These are phyloP conservation scores for Bryconaethiops microstoma DNA, from an alignment of 2,797 vertebrate genomes.

Conservation along the genomic window DNA sequence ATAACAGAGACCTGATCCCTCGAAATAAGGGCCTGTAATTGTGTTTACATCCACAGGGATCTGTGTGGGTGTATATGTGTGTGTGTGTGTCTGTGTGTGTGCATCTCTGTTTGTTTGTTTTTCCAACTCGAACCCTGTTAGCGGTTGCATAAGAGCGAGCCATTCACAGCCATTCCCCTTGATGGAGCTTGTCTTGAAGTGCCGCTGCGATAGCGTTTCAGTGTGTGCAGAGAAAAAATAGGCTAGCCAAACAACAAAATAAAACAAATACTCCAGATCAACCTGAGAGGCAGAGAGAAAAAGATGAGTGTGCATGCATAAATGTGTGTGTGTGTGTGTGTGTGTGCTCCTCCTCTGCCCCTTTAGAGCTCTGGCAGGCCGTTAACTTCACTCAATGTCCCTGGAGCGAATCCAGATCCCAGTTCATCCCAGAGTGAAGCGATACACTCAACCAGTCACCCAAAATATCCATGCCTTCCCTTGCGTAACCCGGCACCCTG, in stretches of 20 bases:
- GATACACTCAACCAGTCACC: conserved; percentile 35
- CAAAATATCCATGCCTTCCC: conserved; percentile 45
- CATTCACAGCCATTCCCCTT: conserved; percentile 27
- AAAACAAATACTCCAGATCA: conserved; percentile 4
- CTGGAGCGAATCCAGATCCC: conserved; percentile 70
- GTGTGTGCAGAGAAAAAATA: conserved; percentile 35
- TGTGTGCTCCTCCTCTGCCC: conserved; percentile 35
- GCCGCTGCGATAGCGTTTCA: conserved; percentile 18
- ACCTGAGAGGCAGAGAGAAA: conserved; percentile 4
- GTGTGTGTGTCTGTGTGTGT: background rate
- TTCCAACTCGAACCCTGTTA: background rate
- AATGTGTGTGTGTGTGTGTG: conserved; percentile 34
- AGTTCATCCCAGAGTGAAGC: conserved; percentile 50
- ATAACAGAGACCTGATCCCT: conserved; percentile 4
- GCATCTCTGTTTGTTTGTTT: background rate
- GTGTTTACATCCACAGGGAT: conserved; percentile 10
- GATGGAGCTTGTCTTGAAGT: conserved; percentile 35
- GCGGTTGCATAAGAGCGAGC: conserved; percentile 51
- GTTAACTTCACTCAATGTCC: conserved; percentile 62
- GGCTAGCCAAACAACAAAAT: conserved; percentile 12
- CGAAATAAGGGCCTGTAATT: conserved; percentile 2
- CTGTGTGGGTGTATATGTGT: conserved; percentile 52
- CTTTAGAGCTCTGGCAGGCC: conserved; percentile 58
- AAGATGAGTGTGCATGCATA: conserved; percentile 28
- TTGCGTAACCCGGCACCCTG: conserved; percentile 33